Conservation (phyloP, 2,888 invertebrate genomes). For the Thereva unica region DNA sequence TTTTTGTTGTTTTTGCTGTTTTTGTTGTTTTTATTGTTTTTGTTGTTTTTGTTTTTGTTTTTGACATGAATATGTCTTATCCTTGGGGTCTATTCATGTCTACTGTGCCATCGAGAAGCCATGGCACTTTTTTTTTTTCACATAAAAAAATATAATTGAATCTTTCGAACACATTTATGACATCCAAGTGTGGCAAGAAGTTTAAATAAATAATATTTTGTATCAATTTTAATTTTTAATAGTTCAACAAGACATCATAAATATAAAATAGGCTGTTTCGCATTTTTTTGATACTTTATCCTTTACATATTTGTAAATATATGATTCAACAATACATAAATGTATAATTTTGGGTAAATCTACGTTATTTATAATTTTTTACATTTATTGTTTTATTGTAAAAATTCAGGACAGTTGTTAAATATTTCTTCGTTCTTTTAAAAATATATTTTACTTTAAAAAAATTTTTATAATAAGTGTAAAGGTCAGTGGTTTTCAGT, state of each 20-base stretch:
- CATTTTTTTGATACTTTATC: constrained; percentile 27
- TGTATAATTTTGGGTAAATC: no score
- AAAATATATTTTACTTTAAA: constrained; percentile 26
- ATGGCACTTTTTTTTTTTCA: no score
- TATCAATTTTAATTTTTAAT: constrained; percentile 28
- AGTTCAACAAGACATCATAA: constrained; percentile 34
- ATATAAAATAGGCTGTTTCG: constrained; percentile 33
- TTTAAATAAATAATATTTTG: neutral
- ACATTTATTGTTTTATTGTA: constrained; percentile 23
- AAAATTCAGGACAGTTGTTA: constrained; percentile 21
- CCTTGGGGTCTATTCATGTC: no score
- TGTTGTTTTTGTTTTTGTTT: no score
- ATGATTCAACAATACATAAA: constrained; percentile 20
- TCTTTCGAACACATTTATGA: no score
- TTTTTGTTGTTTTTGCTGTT: no score
- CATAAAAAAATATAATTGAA: no score
- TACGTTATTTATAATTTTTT: neutral
- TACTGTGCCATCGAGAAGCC: no score
- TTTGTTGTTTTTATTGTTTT: no score
- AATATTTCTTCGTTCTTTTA: constrained; percentile 16
- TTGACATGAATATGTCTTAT: no score
- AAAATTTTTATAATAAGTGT: constrained; percentile 11
- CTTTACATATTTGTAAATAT: constrained; percentile 7
- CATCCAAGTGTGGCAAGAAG: no score
- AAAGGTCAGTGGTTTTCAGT: constrained; percentile 17